A percentile compares a stretch with the other conserved stretches of the same genome.
Conservation (phyloP, 2,888 invertebrate genomes). For the Spisula subtruncata region DNA sequence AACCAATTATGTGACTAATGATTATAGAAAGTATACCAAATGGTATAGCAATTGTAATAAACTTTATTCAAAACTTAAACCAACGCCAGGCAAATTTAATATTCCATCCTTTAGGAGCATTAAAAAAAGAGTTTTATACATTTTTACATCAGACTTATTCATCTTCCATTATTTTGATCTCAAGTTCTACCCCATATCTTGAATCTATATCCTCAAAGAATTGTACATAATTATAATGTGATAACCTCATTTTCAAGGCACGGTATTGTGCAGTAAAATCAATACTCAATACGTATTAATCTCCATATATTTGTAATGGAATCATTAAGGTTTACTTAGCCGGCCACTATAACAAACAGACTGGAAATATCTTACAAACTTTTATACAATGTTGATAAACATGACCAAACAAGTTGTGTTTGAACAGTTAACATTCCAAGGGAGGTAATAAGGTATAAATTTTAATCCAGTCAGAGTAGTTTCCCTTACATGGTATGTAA, state of each 20-base stretch:
- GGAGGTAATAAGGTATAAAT: constrained; percentile 5
- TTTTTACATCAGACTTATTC: neutral
- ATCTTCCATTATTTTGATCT: neutral
- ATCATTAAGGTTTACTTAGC: constrained; percentile 47
- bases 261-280: constrained; percentile 60
- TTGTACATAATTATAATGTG: neutral
- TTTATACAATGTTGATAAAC: constrained; percentile 38
- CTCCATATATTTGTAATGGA: constrained; percentile 40
- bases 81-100: too few species aligned
- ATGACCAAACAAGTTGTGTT: constrained; percentile 32
- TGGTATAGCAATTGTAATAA: too few species aligned
- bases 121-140: too few species aligned
- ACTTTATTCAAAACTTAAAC: too few species aligned
- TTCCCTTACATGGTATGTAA: neutral
- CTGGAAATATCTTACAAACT: constrained; percentile 41
- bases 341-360: constrained; percentile 36
- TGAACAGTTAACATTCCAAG: constrained; percentile 17
- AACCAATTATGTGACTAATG: too few species aligned
- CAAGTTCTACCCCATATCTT: neutral
- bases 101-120: too few species aligned
- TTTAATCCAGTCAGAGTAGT: constrained; percentile 17
- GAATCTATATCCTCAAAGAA: neutral
- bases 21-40: too few species aligned
- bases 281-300: constrained; percentile 65
- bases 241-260: constrained; percentile 36